These are phyloP conservation scores for Heliconius cydno DNA, from an alignment of 2,888 invertebrate genomes.

Conservation along the genomic window DNA sequence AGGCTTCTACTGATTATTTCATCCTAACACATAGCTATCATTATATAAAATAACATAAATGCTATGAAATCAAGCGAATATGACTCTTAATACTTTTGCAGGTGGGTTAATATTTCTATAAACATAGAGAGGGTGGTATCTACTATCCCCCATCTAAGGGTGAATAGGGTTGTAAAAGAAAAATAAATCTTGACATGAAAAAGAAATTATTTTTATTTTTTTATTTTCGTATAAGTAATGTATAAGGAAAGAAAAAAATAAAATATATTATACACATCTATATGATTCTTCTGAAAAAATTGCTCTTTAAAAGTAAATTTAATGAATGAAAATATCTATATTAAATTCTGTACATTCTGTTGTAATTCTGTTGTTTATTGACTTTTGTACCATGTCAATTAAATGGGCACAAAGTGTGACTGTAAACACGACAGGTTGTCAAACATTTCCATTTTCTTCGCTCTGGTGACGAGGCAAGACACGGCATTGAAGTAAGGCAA, in stretches of 20 bases:
- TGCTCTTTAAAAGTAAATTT: not conserved
- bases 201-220: not conserved
- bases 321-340: no score
- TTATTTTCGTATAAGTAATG: not conserved
- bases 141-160: constrained; percentile 50
- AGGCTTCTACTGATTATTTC: constrained; percentile 77
- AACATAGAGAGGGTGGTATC: constrained; percentile 51
- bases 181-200: constrained; percentile 26
- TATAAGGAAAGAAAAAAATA: not conserved
- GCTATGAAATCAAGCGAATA: constrained; percentile 46
- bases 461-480: no score
- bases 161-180: constrained; percentile 37
- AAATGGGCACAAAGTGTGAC: no score
- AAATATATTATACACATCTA: not conserved
- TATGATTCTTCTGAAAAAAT: not conserved
- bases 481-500: no score
- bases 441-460: no score
- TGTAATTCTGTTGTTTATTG: no score
- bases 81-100: constrained; percentile 33
- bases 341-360: no score
- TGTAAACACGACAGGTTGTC: no score
- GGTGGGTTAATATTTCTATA: constrained; percentile 50
- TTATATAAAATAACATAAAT: constrained; percentile 69
- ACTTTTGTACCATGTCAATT: no score
- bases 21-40: constrained; percentile 62